A percentile compares a stretch with the other conserved stretches of the same genome.
phyloP scores from a whole-genome alignment of 2,113 vertebrate species.

The Melanostigma gelatinosum region DNA sequence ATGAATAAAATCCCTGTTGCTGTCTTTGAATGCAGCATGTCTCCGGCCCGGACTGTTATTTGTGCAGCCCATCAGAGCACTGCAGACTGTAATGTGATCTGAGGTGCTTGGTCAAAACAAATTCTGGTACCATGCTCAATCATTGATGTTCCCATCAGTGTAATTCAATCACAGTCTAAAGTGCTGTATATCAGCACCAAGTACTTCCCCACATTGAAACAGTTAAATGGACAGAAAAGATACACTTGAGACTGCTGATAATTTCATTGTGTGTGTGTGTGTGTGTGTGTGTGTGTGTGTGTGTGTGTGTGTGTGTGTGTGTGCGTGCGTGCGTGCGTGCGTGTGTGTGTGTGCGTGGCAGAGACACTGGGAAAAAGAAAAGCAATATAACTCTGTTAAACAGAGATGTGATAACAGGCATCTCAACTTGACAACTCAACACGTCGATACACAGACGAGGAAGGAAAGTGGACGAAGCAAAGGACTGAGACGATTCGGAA shows the following conservation, averaged over 20 bases:
- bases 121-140: conserved; percentile 56
- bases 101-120: conserved; percentile 53
- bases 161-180: conserved; percentile 78
- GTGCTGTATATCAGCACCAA: conserved; percentile 74
- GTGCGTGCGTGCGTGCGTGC: conserved; percentile 38
- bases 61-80: conserved; percentile 35
- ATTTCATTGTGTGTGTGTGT: conserved; percentile 63
- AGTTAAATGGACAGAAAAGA: conserved; percentile 77
- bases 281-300: conserved; percentile 40
- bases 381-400: conserved; percentile 47
- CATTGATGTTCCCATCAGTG: conserved; percentile 79
- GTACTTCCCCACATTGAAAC: conserved; percentile 72
- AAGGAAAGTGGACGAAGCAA: conserved; percentile 4
- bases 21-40: conserved; percentile 15
- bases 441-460: conserved; percentile 9
- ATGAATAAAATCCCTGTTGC: conserved; percentile 14
- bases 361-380: conserved; percentile 30
- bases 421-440: conserved; percentile 38
- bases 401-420: conserved; percentile 45
- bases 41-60: conserved; percentile 23
- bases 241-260: conserved; percentile 73
- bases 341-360: conserved; percentile 6
- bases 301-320: conserved; percentile 16
- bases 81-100: conserved; percentile 59
- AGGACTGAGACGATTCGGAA: background rate